Base-by-base conservation (phyloP, 92 coral and sea anemone genomes). In the Galaxea fascicularis region DNA sequence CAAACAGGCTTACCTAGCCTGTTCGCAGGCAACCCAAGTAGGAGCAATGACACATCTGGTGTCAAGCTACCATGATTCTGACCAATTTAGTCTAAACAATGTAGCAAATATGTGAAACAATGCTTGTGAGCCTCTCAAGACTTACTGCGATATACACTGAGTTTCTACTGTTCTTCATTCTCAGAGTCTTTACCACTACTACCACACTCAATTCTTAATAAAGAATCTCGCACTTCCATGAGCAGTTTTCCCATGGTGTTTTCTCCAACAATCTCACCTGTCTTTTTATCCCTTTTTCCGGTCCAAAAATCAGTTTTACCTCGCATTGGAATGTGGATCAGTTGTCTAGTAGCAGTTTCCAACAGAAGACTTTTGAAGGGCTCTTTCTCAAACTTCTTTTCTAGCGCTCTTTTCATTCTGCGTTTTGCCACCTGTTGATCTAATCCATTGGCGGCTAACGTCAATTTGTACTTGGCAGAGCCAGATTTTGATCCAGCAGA, bases 401-500 rank as follows among this genome's bases (percentile, higher is more conserved):
- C 54, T 35, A 95, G 63, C 18, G 96, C 98, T 12, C 88, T 93
- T 73, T 93, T 92, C 98, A 95, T 95, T 11, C 90, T 88, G 31
- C 57, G 41, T 52, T 82, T 83, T 8, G 96, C 95, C 20, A 93
- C 89, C 39, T 86, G 86, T 83, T 89, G 92, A 35, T 95, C 96
- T 79, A 95, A 80, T 14, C 96, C 96, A 54, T 90, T 77, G 24
- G 75, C 80, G 4, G 92, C 82, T 21, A 95, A 69, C 45, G 93
- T 88, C 89, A 95, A 65, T 10, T 45, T 66, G 74, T 85, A 80
- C 81, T 90, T 93, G 46, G 76, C 71, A 20, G 95, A 90, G 16
- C 98, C 98, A 11, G 93, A 85, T 75, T 95, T 93, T 52, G 96
- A 93, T 20, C 98, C 98, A 5, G 96, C 96, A 30, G 98, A 93